phyloP scores from a whole-genome alignment of 2,113 vertebrate species.

The Romanogobio albipinnatus region DNA sequence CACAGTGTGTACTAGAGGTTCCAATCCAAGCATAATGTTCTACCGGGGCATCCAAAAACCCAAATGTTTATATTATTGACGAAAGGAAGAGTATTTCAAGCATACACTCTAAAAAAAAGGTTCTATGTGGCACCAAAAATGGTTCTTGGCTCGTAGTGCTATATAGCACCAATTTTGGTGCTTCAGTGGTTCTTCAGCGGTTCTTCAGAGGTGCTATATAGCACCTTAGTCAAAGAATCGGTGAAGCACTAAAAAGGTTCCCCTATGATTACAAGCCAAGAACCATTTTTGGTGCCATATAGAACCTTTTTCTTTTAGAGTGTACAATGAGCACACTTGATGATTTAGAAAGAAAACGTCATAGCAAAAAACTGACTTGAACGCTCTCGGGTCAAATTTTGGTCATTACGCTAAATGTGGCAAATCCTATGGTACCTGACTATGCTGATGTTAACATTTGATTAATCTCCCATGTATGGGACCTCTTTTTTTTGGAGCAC shows the following conservation, averaged over 20 bases:
- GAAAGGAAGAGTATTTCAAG: conserved; percentile 13
- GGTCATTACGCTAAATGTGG: conserved; percentile 15
- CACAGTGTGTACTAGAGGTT: background rate
- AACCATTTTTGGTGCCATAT: too few species aligned
- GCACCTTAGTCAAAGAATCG: too few species aligned
- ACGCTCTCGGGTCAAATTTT: background rate
- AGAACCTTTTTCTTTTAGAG: too few species aligned
- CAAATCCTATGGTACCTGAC: conserved; percentile 22
- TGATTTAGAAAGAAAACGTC: conserved; percentile 1
- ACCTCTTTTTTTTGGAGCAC: conserved; percentile 15
- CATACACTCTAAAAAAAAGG: too few species aligned
- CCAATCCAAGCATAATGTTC: background rate
- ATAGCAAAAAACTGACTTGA: conserved; percentile 20
- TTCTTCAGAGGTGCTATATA: too few species aligned
- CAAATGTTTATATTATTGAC: background rate
- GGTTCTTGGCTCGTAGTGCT: too few species aligned
- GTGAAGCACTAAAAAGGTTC: too few species aligned
- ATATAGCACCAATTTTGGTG: too few species aligned
- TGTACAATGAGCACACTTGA: conserved; percentile 15
- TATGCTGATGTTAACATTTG: conserved; percentile 37
- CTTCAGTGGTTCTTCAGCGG: too few species aligned
- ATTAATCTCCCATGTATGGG: conserved; percentile 37
- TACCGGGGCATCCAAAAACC: background rate
- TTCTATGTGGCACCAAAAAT: too few species aligned
- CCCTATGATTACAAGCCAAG: too few species aligned